Conservation (phyloP, 2,113 vertebrate genomes). For the Odocoileus hemionus region DNA sequence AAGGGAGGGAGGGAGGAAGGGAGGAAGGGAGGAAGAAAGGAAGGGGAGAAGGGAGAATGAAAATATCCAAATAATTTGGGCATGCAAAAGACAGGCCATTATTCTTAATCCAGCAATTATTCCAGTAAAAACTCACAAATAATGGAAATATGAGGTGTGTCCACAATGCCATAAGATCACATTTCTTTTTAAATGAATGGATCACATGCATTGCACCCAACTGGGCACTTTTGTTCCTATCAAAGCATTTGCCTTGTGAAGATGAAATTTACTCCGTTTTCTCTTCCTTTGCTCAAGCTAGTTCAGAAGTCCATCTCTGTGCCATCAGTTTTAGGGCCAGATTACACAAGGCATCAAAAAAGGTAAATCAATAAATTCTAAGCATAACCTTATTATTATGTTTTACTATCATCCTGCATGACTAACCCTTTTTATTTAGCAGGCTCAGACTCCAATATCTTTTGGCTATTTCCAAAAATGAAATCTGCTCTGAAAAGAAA, state of each 20-base stretch:
- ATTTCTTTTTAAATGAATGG: not conserved
- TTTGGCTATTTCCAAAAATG: slow-evolving; percentile 39
- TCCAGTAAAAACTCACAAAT: not conserved
- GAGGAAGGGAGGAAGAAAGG: not conserved
- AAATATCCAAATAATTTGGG: not conserved
- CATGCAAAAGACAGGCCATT: not conserved
- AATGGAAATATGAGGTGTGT: not conserved
- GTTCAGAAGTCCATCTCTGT: not conserved
- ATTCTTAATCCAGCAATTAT: not conserved
- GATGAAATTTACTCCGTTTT: not conserved
- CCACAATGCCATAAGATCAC: not conserved
- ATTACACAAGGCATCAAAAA: not conserved
- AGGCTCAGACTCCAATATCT: slow-evolving; percentile 28
- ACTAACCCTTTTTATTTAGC: slow-evolving; percentile 42
- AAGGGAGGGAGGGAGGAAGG: not conserved
- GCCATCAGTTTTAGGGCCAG: not conserved
- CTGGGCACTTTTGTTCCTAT: not conserved
- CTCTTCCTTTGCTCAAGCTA: not conserved
- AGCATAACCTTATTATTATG: slow-evolving; percentile 10
- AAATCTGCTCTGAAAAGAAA: slow-evolving; percentile 29
- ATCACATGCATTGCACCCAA: not conserved
- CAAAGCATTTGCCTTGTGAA: not conserved
- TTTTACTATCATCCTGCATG: slow-evolving; percentile 51
- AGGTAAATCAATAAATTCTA: slow-evolving; percentile 53
- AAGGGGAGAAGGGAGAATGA: not conserved